A percentile compares a stretch with the other conserved stretches of the same genome.
Conservation (phyloP, 2,888 invertebrate species). For the Zaprionus obscuricornis region DNA sequence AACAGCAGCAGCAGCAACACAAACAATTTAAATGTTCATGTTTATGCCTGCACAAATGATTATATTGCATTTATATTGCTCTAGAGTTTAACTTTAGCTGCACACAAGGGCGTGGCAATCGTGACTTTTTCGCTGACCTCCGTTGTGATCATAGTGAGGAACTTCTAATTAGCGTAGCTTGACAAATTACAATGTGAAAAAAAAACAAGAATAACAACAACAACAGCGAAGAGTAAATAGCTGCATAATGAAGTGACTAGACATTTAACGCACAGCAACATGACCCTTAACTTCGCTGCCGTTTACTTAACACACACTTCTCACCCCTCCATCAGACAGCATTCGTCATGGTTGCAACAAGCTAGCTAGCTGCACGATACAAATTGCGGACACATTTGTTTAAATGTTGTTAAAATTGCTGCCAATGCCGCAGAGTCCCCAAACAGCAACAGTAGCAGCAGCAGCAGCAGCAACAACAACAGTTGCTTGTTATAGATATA, state of each 20-base stretch:
- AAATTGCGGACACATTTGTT: conserved; percentile 54
- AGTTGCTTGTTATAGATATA: background rate
- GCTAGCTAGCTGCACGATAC: conserved; percentile 17
- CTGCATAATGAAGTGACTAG: conserved; percentile 55
- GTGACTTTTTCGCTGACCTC: conserved; percentile 33
- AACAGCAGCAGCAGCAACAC: too few relatives aligned
- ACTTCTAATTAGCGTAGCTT: conserved; percentile 62
- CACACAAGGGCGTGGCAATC: conserved; percentile 2
- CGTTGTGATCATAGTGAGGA: conserved; percentile 24
- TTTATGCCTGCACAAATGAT: too few relatives aligned
- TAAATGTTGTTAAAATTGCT: conserved; percentile 47
- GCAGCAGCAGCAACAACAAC: conserved; percentile 3
- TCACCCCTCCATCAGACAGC: background rate
- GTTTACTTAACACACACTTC: background rate
- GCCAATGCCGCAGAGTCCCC: conserved; percentile 4
- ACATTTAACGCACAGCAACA: conserved; percentile 46
- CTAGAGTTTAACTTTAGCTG: background rate
- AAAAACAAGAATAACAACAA: too few relatives aligned
- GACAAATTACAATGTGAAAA: conserved; percentile 32
- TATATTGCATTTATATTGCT: too few relatives aligned
- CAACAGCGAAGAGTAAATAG: conserved; percentile 35
- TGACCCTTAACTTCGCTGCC: background rate
- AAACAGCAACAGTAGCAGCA: conserved; percentile 20
- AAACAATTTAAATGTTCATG: too few relatives aligned
- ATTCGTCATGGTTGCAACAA: conserved; percentile 37